A percentile compares a stretch with the other conserved stretches of the same genome.
Conservation (phyloP, 2,113 vertebrate species). For the Actinemys pallida region DNA sequence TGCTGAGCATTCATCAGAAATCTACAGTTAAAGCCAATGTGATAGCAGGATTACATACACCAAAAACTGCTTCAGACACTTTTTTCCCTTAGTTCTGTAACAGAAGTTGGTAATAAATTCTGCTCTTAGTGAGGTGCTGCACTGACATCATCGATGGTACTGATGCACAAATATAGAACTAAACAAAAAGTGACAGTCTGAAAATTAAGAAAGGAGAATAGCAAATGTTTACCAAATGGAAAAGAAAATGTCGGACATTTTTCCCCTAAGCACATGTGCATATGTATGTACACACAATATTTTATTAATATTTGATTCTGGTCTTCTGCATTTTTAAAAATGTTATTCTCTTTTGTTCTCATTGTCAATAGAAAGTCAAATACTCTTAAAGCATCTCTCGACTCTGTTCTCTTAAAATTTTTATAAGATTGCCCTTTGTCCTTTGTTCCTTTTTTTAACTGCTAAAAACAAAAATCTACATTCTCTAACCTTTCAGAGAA, state of each 20-base stretch:
- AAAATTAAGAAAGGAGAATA: neutral
- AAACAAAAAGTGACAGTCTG: neutral
- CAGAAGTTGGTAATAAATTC: neutral
- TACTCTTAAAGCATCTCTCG: neutral
- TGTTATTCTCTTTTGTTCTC: neutral
- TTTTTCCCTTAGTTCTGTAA: neutral
- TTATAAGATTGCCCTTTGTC: neutral
- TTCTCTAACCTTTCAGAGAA: slow-evolving; percentile 6
- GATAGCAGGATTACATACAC: neutral
- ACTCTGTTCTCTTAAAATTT: neutral
- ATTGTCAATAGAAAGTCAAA: neutral
- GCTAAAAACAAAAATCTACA: neutral
- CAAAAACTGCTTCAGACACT: neutral
- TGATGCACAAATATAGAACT: neutral
- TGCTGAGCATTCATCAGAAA: neutral
- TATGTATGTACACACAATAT: neutral
- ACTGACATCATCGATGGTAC: neutral
- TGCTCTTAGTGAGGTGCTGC: neutral
- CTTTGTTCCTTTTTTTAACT: neutral
- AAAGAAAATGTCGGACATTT: neutral
- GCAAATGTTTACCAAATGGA: neutral
- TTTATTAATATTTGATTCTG: neutral
- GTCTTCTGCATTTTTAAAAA: neutral
- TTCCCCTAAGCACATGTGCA: neutral
- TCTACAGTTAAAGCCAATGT: neutral